Evolutionary conservation across 92 coral and sea anemone species (phyloP), one percentile per base, ranked within the genome.

Genomic region (Palythoa grandiflora): DNA sequence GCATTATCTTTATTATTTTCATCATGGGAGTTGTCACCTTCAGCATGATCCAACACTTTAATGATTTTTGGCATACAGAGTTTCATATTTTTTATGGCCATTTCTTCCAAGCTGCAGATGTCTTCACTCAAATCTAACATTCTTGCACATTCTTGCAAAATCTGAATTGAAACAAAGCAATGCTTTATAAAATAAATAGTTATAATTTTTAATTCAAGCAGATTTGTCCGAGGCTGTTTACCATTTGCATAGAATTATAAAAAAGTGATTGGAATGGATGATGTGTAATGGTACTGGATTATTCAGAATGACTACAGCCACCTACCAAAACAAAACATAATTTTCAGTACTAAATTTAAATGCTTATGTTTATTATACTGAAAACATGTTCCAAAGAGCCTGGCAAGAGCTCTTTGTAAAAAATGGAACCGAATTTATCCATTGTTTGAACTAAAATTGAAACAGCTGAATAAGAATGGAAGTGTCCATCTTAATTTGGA

Each of bases 201-300:
- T 44, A 44, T 66, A 66, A 66, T 66, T 66, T 66, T 66, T 20
- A 66, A 66, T n/a, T 66, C 71, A 66, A 36, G 71, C 35, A 66
- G 71, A 66, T 20, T 36, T 66, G 71, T 66, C 35, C 71, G 35
- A 36, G 71, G 71, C 71, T n/a, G 71, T 66, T 66, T 66, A 16
- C 71, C 71, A 66, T 66, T 66, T 66, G 71, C 71, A 66, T 36
- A 36, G 35, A 16, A 66, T 66, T 66, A 44, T 66, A 1, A 66
- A 65, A 66, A 66, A 66, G 35, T n/a, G 71, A 36, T 66, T 66
- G 71, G 71, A 66, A 66, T 66, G 71, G 38, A 66, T 66, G 71
- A 66, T 20, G 71, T n/a, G 71, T 66, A 66, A 66, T 66, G 71
- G 71, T 66, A 66, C 71, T n/a, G 71, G 71, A 66, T 36, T 66